Evolutionary conservation across 1,140 invertebrate genomes (phyloP).

Genomic region (Leptoteleia sp.): DNA sequence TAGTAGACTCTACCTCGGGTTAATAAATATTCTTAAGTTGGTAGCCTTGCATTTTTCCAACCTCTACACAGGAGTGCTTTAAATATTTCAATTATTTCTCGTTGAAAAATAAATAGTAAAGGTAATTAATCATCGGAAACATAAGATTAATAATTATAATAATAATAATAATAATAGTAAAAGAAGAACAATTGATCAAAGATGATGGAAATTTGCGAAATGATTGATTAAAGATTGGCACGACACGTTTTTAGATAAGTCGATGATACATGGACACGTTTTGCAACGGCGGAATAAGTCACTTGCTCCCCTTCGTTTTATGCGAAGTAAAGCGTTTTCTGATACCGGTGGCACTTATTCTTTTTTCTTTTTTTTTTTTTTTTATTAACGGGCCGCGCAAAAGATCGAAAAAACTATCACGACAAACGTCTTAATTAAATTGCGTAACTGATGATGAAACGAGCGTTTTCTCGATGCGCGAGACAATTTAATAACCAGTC

Average conservation of each 20-base stretch:
- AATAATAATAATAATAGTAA: too few relatives aligned
- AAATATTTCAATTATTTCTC: too few relatives aligned
- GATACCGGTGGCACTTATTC: conserved; percentile 15
- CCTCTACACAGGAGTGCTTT: too few relatives aligned
- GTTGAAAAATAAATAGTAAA: too few relatives aligned
- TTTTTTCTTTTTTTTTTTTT: too few relatives aligned
- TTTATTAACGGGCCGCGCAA: conserved; percentile 26
- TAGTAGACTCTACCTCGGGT: too few relatives aligned
- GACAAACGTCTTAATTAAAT: conserved; percentile 66
- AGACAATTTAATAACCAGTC: conserved; percentile 66
- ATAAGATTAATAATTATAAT: too few relatives aligned
- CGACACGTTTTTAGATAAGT: conserved; percentile 4
- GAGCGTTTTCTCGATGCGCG: conserved; percentile 50
- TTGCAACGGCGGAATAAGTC: conserved; percentile 11
- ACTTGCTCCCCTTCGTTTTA: conserved; percentile 9
- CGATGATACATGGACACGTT: conserved; percentile 15
- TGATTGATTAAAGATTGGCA: conserved; percentile 2
- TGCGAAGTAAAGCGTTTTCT: conserved; percentile 31
- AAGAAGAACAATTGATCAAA: too few relatives aligned
- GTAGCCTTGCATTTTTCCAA: too few relatives aligned
- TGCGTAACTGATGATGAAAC: conserved; percentile 40
- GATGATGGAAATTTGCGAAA: too few relatives aligned
- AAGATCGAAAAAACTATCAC: conserved; percentile 46
- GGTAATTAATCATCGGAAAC: too few relatives aligned
- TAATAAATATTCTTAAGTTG: too few relatives aligned